Evolutionary conservation across 1,140 invertebrate genomes (phyloP).

Genomic region (Drosophila obscura): DNA sequence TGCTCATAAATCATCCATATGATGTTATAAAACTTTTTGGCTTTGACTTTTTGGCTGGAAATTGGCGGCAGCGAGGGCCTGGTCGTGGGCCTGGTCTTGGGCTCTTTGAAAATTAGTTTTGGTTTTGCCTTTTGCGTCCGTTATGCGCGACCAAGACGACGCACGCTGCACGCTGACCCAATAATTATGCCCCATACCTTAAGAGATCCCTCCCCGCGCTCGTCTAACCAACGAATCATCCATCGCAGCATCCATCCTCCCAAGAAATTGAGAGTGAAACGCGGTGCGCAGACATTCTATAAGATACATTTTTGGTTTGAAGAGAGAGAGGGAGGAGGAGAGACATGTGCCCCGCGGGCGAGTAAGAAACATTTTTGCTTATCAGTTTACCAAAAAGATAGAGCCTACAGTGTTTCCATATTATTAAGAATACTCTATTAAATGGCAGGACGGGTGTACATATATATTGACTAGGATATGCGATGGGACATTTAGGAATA

Average conservation of each 20-base stretch:
- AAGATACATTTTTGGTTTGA: conserved; percentile 47
- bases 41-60: conserved; percentile 66
- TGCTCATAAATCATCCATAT: conserved; percentile 77
- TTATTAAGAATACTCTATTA: conserved; percentile 40
- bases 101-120: conserved; percentile 71
- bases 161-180: conserved; percentile 62
- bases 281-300: conserved; percentile 52
- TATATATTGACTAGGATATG: too few species aligned
- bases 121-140: conserved; percentile 45
- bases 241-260: conserved; percentile 24
- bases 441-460: background rate
- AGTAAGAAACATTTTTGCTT: conserved; percentile 60
- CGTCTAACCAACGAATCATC: conserved; percentile 9
- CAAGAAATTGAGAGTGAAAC: conserved; percentile 78
- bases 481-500: background rate
- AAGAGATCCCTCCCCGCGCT: conserved; percentile 1
- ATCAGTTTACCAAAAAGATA: conserved; percentile 49
- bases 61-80: conserved; percentile 60
- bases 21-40: conserved; percentile 40
- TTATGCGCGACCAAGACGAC: conserved; percentile 50
- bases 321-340: background rate
- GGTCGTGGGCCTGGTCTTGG: conserved; percentile 20
- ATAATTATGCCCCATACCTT: conserved; percentile 63
- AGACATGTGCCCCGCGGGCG: conserved; percentile 35
- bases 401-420: conserved; percentile 38